These are phyloP conservation scores for Drosophila lacertosa DNA, from an alignment of 1,140 invertebrate species.

Conservation along the genomic window DNA sequence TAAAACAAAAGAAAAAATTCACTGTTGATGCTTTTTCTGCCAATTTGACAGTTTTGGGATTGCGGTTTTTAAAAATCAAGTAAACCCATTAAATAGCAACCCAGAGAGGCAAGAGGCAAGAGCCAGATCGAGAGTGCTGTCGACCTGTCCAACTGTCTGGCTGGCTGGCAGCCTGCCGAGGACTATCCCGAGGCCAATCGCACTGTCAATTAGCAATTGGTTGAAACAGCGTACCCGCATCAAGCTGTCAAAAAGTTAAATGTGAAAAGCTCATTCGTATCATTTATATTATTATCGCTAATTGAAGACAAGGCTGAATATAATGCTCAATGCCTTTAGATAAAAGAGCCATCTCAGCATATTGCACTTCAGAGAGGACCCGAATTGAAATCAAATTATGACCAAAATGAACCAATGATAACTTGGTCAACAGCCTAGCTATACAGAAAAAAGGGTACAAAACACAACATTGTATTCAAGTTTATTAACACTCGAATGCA, in stretches of 20 bases:
- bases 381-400: slow-evolving; percentile 20
- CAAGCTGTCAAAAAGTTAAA: slow-evolving; percentile 80
- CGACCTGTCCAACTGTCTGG: slow-evolving; percentile 1
- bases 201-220: slow-evolving; percentile 74
- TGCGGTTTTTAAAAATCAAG: slow-evolving; percentile 58
- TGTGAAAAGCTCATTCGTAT: slow-evolving; percentile 76
- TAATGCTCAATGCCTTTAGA: slow-evolving; percentile 32
- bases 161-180: slow-evolving; percentile 13
- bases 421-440: slow-evolving; percentile 4
- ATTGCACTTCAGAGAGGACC: not conserved
- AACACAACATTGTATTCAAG: slow-evolving; percentile 21
- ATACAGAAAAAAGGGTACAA: slow-evolving; percentile 19
- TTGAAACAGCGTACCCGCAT: slow-evolving; percentile 67
- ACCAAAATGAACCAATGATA: slow-evolving; percentile 23
- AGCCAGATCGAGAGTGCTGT: slow-evolving; percentile 11
- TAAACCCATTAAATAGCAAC: slow-evolving; percentile 67
- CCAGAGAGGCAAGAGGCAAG: slow-evolving; percentile 15
- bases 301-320: slow-evolving; percentile 57
- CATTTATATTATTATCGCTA: slow-evolving; percentile 75
- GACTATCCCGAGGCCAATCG: slow-evolving; percentile 57
- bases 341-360: slow-evolving; percentile 6
- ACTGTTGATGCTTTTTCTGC: slow-evolving; percentile 59
- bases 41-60: slow-evolving; percentile 66
- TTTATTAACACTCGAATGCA: slow-evolving; percentile 69
- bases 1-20: no score